Conservation (phyloP, 2,888 invertebrate genomes). For the Drosophila ochracea region DNA sequence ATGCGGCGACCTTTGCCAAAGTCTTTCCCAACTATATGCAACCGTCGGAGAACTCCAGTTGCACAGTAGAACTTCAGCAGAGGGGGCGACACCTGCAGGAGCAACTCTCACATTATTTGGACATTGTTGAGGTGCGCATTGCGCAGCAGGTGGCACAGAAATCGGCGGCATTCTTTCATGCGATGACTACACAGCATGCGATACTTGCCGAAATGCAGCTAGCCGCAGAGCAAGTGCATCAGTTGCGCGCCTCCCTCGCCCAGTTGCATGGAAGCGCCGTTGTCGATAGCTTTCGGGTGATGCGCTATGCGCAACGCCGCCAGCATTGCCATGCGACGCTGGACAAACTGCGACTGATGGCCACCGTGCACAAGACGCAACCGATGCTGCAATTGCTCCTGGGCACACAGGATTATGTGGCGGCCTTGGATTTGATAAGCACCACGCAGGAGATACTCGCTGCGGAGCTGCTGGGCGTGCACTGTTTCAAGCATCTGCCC, state of each 20-base stretch:
- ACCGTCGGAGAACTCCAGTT: slow-evolving; percentile 37
- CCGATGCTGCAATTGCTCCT: slow-evolving; percentile 97
- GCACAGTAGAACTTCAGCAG: slow-evolving; percentile 78
- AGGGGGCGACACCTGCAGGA: slow-evolving; percentile 92
- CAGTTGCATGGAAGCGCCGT: slow-evolving; percentile 92
- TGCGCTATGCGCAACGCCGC: slow-evolving; percentile 89
- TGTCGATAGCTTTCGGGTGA: slow-evolving; percentile 91
- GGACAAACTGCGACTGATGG: slow-evolving; percentile 94
- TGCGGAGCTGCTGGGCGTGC: slow-evolving; percentile 95
- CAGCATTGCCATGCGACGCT: slow-evolving; percentile 89
- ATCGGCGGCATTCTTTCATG: slow-evolving; percentile 98
- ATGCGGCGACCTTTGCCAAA: slow-evolving; percentile 92
- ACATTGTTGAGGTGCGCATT: slow-evolving; percentile 91
- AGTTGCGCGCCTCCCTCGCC: slow-evolving; percentile 90
- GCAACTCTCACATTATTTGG: slow-evolving; percentile 96
- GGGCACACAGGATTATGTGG: slow-evolving; percentile 98
- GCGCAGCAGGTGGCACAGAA: slow-evolving; percentile 89
- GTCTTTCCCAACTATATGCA: slow-evolving; percentile 91
- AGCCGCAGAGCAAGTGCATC: slow-evolving; percentile 91
- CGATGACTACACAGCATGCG: slow-evolving; percentile 98
- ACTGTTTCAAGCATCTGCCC: slow-evolving; percentile 97
- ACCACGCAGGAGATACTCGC: slow-evolving; percentile 97
- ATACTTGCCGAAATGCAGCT: slow-evolving; percentile 97
- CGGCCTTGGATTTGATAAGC: slow-evolving; percentile 96
- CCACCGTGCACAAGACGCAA: slow-evolving; percentile 98